Base-by-base conservation (phyloP, 2,888 invertebrate genomes). In the Pinctada fucata region DNA sequence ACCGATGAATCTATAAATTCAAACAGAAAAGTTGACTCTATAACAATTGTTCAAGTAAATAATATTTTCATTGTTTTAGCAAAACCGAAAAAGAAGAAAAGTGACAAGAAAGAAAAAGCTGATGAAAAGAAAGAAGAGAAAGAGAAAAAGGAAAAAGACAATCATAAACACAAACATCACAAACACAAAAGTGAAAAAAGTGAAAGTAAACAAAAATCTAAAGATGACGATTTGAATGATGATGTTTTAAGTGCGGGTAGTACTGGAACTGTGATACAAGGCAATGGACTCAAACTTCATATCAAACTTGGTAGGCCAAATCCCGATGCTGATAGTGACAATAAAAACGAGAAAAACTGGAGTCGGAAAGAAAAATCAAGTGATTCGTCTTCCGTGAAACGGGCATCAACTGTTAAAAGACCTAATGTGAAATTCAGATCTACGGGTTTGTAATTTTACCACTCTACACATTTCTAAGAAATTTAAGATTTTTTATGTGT, bases 371-470 rank as follows among this genome's bases (percentile, higher is more conserved):
- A 78, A 49, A 73, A 80, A 68, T 83, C 77, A 70, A 70, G 47
- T 58, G 49, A 63, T 47, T 81, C 85, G 58, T 72, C 79, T 64
- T 75, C 73, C 16, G 84, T 83, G 66, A 88, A 86, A 81, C 94
- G 97, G 88, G 96, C 97, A 3, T 97, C 97, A 93, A 97, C 97
- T 64, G 97, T 97, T 0, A 98, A 97, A 94, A 96, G 96, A 16
- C 97, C 96, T 91, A 95, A 97, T 93, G 96, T 97, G 0, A 97
- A 97, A 93, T 97, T 97, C 94, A 95, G 98, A 85, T 97, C 97
- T 72, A 97, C 97, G 88, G 97, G 91, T 84, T 31, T 31, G 31
- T 31, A 31, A 31, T 31, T 31, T 31, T 31, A 31, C 31, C 31
- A 31, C 31, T 31, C 31, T 31, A 31, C 31, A 31, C 31, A 31